These are phyloP conservation scores for Phalacrocorax aristotelis DNA, from an alignment of 2,113 vertebrate species.

Conservation along the genomic window DNA sequence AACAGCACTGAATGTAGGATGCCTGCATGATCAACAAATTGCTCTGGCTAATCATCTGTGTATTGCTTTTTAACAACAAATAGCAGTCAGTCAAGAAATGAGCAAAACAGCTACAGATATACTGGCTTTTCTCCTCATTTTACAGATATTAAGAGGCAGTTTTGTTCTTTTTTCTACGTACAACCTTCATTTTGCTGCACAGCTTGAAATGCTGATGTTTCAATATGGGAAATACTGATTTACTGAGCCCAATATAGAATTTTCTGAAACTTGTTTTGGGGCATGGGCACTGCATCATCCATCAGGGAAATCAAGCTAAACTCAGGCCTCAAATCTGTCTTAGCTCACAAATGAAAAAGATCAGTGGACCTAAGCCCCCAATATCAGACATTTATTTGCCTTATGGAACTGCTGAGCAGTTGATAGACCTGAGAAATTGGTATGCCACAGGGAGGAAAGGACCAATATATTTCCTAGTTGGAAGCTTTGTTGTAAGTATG, in stretches of 20 bases:
- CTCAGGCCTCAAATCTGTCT: neutral
- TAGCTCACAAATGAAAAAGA: constrained; percentile 10
- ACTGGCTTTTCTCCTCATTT: neutral
- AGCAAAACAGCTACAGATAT: neutral
- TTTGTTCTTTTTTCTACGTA: neutral
- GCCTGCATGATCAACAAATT: neutral
- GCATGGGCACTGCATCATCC: neutral
- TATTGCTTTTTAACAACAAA: neutral
- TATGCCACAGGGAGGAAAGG: neutral
- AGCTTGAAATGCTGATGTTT: constrained; percentile 7
- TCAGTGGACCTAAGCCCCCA: neutral
- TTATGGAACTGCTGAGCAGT: neutral
- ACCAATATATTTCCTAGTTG: neutral
- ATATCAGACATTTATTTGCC: constrained; percentile 20
- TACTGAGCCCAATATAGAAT: neutral
- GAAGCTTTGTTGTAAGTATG: neutral
- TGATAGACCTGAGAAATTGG: constrained; percentile 37
- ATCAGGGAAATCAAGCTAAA: constrained; percentile 36
- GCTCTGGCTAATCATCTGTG: neutral
- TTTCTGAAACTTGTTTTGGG: neutral
- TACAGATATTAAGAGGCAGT: neutral
- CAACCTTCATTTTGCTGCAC: neutral
- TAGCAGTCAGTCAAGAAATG: neutral
- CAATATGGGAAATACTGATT: neutral
- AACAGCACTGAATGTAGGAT: neutral